Base-by-base conservation (phyloP, 2,888 invertebrate genomes). In the Caenorhabditis imperialis region DNA sequence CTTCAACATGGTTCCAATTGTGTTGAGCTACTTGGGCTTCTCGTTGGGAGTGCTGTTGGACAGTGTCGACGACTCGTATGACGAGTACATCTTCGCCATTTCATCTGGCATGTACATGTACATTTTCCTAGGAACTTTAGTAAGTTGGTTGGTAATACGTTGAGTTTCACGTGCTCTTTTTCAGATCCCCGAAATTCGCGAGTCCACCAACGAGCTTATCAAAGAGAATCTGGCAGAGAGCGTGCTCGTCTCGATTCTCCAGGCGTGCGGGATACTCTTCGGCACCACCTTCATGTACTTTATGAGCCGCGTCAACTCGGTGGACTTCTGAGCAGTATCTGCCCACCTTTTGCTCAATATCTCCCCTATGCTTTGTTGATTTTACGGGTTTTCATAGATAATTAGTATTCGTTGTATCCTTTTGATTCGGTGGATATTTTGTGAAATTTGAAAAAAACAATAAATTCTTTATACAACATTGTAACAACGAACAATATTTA, bases 41-140 rank as follows among this genome's bases (percentile, higher is more conserved):
- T 77, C 72, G 1, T 63, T 80, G 37, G 86, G 86, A 12, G 85
- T 86, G 4, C 62, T 84, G 45, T 54, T 86, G 37, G 84, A 83
- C 51, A 76, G 76, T 57, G 75, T 85, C 8, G 80, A 85, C 60
- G 85, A 85, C 40, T 72, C 79, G 22, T 86, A 82, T 62, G 86
- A 86, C 61, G 77, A 79, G 25, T 83, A 83, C 55, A 83, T 86
- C 20, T 86, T 86, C 48, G 81, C 83, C 33, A 65, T 86, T n/a
- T 84, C 84, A 1, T 79, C 81, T 8, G 86, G 86, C 48, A 86
- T 86, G 86, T 86, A 86, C 67, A 76, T 85, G 62, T 86, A 86
- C 60, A 86, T 86, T n/a, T 85, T 86, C 53, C 72, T 86, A 18
- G 85, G 86, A 44, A 86, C 86, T 8, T 70, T 86, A 65, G 85